Percentiles rank a stretch among this genome's conserved stretches.
Conservation (phyloP, 2,888 invertebrate species). For the Conomelus anceps region DNA sequence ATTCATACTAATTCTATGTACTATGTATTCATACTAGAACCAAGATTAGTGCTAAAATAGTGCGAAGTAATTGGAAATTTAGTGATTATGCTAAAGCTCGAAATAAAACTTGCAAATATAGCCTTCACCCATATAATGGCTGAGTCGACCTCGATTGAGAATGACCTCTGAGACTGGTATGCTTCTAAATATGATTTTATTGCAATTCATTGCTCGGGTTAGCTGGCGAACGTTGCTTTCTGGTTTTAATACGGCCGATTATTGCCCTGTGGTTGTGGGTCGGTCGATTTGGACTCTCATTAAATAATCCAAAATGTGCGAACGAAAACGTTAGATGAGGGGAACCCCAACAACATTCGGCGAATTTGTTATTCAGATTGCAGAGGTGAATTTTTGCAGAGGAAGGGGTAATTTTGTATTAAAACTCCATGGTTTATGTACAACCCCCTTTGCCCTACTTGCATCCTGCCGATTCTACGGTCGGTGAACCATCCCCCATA, state of each 20-base stretch:
- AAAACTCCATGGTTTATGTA: neutral
- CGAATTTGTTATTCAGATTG: neutral
- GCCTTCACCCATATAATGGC: neutral
- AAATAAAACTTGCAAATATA: neutral
- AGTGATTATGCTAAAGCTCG: neutral
- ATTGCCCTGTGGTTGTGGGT: neutral
- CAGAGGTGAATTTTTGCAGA: neutral
- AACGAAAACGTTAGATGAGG: neutral
- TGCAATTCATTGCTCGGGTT: neutral
- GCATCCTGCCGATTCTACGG: neutral
- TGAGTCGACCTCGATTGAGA: neutral
- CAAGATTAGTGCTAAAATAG: too few relatives aligned
- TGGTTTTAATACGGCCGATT: neutral
- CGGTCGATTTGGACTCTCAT: neutral
- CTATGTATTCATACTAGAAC: too few relatives aligned
- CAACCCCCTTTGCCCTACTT: neutral
- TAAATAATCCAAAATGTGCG: neutral
- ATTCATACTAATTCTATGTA: too few relatives aligned
- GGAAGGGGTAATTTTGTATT: neutral
- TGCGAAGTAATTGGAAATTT: too few relatives aligned
- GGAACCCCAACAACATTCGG: neutral
- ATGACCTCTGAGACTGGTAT: neutral
- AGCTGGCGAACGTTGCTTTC: neutral
- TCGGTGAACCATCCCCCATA: neutral
- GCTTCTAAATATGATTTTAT: neutral